Conservation (phyloP, 2,797 vertebrate species). For the Gymnopithys bicolor region DNA sequence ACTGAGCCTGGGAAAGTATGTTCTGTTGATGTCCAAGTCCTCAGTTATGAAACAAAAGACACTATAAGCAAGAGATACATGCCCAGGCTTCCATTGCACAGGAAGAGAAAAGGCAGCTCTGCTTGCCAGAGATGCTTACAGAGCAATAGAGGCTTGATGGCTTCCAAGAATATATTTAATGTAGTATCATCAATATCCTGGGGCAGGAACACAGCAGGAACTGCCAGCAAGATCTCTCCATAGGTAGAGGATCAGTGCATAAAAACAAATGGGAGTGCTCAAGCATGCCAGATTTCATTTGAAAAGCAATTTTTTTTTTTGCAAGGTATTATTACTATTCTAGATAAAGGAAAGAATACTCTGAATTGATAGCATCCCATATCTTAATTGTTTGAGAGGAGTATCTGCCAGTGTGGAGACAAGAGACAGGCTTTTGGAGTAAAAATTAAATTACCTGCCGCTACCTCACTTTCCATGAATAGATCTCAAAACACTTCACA, state of each 20-base stretch:
- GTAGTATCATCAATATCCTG: neutral
- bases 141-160: neutral
- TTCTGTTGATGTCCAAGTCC: neutral
- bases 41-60: neutral
- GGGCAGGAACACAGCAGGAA: neutral
- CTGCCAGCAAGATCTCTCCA: neutral
- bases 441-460: neutral
- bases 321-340: neutral
- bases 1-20: neutral
- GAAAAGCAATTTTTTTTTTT: slow-evolving; percentile 11
- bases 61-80: neutral
- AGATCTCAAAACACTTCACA: neutral
- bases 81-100: fast-evolving
- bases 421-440: neutral
- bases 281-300: neutral
- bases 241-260: neutral
- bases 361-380: neutral
- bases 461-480: neutral
- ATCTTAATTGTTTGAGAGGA: neutral
- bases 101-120: neutral
- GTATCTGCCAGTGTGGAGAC: neutral
- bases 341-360: neutral
- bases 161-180: neutral
- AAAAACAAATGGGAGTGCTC: neutral
- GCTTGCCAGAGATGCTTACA: neutral